Conservation (phyloP, 2,113 vertebrate genomes). For the Sphyrna mokarran region DNA sequence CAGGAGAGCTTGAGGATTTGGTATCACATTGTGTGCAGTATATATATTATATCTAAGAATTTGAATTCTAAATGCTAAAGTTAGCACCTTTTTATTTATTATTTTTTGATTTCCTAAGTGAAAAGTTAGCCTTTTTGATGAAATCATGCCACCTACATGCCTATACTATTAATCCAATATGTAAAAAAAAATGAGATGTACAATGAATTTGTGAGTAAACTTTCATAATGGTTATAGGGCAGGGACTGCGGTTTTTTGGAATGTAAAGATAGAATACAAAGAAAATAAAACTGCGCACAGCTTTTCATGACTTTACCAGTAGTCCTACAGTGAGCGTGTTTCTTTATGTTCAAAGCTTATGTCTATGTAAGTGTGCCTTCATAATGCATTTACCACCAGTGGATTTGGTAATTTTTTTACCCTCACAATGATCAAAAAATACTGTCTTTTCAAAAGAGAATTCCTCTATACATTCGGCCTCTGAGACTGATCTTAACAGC, state of each 20-base stretch:
- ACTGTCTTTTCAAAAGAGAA: neutral
- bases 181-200: constrained; percentile 68
- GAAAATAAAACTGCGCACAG: constrained; percentile 76
- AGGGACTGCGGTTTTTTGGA: constrained; percentile 63
- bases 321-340: constrained; percentile 55
- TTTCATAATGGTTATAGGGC: constrained; percentile 67
- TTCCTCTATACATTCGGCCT: neutral
- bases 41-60: constrained; percentile 47
- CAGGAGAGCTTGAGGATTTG: constrained; percentile 56
- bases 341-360: constrained; percentile 39
- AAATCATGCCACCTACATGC: constrained; percentile 79
- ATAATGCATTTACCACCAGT: neutral
- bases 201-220: constrained; percentile 73
- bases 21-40: constrained; percentile 50
- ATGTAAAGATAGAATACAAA: constrained; percentile 82
- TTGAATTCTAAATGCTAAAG: constrained; percentile 65
- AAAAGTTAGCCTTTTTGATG: constrained; percentile 67
- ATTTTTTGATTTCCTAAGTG: constrained; percentile 51
- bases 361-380: constrained; percentile 2
- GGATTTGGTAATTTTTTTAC: neutral
- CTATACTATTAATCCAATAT: constrained; percentile 73
- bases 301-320: constrained; percentile 76
- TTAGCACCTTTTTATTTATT: constrained; percentile 94
- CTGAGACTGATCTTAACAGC: neutral
- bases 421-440: neutral